Evolutionary conservation across 2,797 vertebrate genomes (phyloP), one percentile per base, ranked within the genome.

Genomic region (Melanogrammus aeglefinus): DNA sequence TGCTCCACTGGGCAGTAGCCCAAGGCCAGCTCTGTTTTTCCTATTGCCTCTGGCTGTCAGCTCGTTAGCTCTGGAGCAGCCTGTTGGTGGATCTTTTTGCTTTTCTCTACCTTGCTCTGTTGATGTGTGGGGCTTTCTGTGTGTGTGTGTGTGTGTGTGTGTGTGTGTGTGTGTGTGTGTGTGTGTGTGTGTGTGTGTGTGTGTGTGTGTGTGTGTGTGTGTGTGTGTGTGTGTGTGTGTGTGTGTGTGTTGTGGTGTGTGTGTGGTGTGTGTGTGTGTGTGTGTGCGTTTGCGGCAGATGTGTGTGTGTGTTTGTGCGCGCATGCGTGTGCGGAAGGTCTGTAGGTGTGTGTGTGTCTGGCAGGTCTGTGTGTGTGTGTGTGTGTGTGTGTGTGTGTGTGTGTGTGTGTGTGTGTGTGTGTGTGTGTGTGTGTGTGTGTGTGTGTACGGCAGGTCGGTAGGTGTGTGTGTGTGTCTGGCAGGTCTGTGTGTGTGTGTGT

Each of bases 251-350:
- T n/a, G n/a, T n/a, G n/a, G n/a, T n/a, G n/a, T n/a, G n/a, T n/a
- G n/a, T n/a, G n/a, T n/a, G n/a, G n/a, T n/a, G n/a, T n/a, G n/a
- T n/a, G n/a, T n/a, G n/a, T n/a, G n/a, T n/a, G n/a, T n/a, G n/a
- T 29, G 29, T 29, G 29, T 29, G 29, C 2, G 29, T 2, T 1
- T 2, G 29, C 29, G 29, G 29, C 2, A 29, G 29, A 2, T 29
- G 29, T 29, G 29, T n/a, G n/a, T n/a, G n/a, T 29, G 29, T 29
- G 29, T 29, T 2, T 29, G 29, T 1, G 66, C 27, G 66, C 27
- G 9, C 31, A 31, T 57, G 1, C 72, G 69, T 79, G 47, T 78
- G 76, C 73, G 29, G 74, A 70, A 33, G 69, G 79, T 74, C 24
- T 47, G n/a, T 74, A 24, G 38, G 38, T 57, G 14, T 29, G 31